A percentile compares a stretch with the other conserved stretches of the same genome.
Conservation (phyloP, 2,113 vertebrate species). For the Dinomys branickii region DNA sequence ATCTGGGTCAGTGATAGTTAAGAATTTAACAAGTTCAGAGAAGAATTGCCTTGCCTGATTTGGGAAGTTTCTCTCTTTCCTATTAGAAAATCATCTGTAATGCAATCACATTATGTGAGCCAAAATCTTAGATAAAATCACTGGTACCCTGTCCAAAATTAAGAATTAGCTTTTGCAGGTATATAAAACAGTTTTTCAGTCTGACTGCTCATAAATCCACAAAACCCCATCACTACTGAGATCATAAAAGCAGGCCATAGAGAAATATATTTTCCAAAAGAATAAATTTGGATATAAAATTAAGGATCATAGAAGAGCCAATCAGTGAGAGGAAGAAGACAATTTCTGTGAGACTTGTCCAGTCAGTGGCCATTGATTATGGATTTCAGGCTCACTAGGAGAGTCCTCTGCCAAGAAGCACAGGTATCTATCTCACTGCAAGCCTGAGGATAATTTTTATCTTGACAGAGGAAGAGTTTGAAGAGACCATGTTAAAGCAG, state of each 20-base stretch:
- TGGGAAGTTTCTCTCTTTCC: background rate
- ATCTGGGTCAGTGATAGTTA: slow-evolving; percentile 50
- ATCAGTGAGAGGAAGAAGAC: slow-evolving; percentile 17
- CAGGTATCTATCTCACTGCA: background rate
- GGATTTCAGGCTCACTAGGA: background rate
- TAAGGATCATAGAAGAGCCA: slow-evolving; percentile 46
- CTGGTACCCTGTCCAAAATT: background rate
- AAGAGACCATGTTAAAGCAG: background rate
- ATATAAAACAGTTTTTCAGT: background rate
- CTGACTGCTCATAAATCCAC: background rate
- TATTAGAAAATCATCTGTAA: background rate
- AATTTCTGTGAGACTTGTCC: slow-evolving; percentile 15
- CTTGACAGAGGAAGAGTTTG: background rate
- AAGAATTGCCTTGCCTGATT: slow-evolving; percentile 1
- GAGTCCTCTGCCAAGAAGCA: rapidly evolving
- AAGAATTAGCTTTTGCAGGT: background rate
- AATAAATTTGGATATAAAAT: slow-evolving; percentile 61
- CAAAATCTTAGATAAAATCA: background rate
- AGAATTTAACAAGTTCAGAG: slow-evolving; percentile 35
- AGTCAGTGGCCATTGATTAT: background rate
- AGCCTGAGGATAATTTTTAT: background rate
- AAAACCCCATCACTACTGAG: background rate
- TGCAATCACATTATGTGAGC: background rate
- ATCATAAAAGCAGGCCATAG: slow-evolving; percentile 22
- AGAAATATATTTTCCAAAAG: slow-evolving; percentile 49